Evolutionary conservation across 2,797 vertebrate species (phyloP).

Genomic region (Synanceia verrucosa): DNA sequence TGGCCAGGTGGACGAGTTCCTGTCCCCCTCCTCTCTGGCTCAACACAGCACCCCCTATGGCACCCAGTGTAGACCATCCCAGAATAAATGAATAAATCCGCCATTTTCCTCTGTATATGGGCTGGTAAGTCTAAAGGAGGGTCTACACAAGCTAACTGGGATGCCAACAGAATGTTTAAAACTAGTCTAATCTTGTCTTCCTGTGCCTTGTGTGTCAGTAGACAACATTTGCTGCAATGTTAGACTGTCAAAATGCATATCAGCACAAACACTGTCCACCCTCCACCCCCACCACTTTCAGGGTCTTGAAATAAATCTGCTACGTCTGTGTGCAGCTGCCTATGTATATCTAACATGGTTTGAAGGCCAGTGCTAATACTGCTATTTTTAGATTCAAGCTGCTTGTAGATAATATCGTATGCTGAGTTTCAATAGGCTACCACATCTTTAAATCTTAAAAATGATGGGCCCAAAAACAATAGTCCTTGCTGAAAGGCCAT

Average conservation of each 20-base stretch:
- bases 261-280: neutral
- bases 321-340: slow-evolving; percentile 65
- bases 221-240: neutral
- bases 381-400: slow-evolving; percentile 52
- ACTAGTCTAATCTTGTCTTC: too few relatives aligned
- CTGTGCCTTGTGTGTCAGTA: neutral
- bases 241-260: slow-evolving; percentile 4
- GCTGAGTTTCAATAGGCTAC: neutral
- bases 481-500: too few relatives aligned
- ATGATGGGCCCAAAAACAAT: too few relatives aligned
- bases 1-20: too few relatives aligned
- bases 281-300: neutral
- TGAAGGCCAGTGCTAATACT: slow-evolving; percentile 11
- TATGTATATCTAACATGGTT: slow-evolving; percentile 35
- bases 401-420: neutral
- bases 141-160: too few relatives aligned
- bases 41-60: too few relatives aligned
- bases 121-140: too few relatives aligned
- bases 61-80: too few relatives aligned
- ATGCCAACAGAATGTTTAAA: too few relatives aligned
- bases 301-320: slow-evolving; percentile 66
- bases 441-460: neutral
- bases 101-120: too few relatives aligned
- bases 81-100: too few relatives aligned
- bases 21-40: too few relatives aligned